These are phyloP conservation scores for Heliconius aoede DNA, from an alignment of 2,888 invertebrate species.

Conservation along the genomic window DNA sequence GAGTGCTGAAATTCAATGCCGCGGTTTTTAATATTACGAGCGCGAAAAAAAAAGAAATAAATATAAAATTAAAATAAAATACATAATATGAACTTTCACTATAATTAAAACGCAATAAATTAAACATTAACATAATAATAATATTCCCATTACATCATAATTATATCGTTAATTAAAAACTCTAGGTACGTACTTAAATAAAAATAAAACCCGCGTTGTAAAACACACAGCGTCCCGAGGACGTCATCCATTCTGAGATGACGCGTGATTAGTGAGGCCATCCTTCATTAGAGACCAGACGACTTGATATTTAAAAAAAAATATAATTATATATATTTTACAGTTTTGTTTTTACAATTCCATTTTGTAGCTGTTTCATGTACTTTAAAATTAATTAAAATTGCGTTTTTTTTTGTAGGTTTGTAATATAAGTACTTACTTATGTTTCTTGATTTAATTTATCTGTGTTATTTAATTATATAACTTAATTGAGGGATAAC, in stretches of 20 bases:
- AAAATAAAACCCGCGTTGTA: neutral
- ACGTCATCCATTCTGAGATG: constrained; percentile 24
- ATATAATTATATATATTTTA: neutral
- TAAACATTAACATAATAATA: neutral
- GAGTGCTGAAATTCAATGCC: too few relatives aligned
- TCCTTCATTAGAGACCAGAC: constrained; percentile 23
- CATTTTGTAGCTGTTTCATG: neutral
- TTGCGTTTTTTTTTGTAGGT: neutral
- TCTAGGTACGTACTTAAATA: neutral
- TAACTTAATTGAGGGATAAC: too few relatives aligned
- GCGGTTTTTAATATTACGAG: too few relatives aligned
- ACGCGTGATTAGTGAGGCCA: constrained; percentile 21
- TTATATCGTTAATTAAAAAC: neutral
- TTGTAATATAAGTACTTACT: too few relatives aligned
- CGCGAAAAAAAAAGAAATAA: too few relatives aligned
- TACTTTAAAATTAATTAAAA: neutral
- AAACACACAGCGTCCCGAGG: constrained; percentile 14
- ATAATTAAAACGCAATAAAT: neutral
- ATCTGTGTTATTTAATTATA: too few relatives aligned
- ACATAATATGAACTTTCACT: neutral
- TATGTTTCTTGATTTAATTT: too few relatives aligned
- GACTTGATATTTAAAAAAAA: constrained; percentile 2
- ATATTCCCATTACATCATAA: neutral
- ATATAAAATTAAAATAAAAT: too few relatives aligned
- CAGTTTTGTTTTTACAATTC: neutral